Conservation (phyloP, 2,113 vertebrate genomes). For the Corythoichthys haematopterus region DNA sequence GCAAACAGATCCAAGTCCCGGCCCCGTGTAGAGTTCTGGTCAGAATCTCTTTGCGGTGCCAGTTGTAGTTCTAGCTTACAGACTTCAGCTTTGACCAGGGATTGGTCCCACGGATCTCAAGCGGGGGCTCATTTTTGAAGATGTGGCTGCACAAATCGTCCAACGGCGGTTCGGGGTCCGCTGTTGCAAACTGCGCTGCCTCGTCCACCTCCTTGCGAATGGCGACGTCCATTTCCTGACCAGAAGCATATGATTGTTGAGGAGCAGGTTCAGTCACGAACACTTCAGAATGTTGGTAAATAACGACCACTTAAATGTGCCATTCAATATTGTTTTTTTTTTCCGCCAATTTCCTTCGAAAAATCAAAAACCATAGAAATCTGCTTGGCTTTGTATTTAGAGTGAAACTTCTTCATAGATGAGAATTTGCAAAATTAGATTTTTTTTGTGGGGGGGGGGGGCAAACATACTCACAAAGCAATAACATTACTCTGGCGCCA, state of each 20-base stretch:
- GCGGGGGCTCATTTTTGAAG: conserved; percentile 74
- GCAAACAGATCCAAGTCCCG: neutral
- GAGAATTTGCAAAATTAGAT: neutral
- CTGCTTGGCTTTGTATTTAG: neutral
- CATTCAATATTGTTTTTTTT: too few species aligned
- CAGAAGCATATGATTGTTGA: neutral
- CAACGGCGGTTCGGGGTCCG: conserved; percentile 87
- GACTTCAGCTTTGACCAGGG: conserved; percentile 87
- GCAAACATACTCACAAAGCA: too few species aligned
- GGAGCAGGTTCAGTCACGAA: too few species aligned
- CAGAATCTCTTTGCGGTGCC: neutral
- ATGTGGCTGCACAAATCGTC: conserved; percentile 87
- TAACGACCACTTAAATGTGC: neutral
- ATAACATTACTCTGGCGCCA: neutral
- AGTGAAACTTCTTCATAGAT: neutral
- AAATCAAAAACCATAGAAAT: too few species aligned
- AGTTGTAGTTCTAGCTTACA: conserved; percentile 61
- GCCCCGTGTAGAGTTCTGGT: neutral
- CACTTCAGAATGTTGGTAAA: neutral
- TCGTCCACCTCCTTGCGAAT: conserved; percentile 92
- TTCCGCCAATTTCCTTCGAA: too few species aligned
- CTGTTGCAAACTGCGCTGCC: conserved; percentile 87
- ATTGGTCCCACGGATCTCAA: conserved; percentile 85
- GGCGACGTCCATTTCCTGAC: conserved; percentile 85
- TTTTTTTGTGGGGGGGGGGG: too few species aligned